Conservation (phyloP, 1,140 invertebrate species). For the Drosophila serrata region DNA sequence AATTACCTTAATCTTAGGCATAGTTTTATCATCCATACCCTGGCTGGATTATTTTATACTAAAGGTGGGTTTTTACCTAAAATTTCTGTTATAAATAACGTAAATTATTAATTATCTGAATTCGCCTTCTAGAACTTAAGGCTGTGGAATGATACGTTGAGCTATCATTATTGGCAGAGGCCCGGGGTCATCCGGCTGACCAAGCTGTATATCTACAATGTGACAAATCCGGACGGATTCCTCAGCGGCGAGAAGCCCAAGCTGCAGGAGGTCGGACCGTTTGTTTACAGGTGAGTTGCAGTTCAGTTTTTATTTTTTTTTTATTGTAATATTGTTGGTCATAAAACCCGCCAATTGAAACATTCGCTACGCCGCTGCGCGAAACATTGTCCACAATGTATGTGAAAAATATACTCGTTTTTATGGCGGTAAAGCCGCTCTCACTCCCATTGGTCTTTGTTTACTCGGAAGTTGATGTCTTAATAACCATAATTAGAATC, state of each 20-base stretch:
- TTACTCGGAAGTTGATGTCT: slow-evolving; percentile 56
- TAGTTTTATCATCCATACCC: slow-evolving; percentile 92
- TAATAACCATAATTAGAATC: slow-evolving; percentile 72
- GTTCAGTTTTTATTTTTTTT: background rate
- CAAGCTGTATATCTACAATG: slow-evolving; percentile 96
- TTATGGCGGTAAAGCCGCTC: slow-evolving; percentile 49
- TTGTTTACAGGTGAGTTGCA: slow-evolving; percentile 91
- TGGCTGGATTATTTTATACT: slow-evolving; percentile 94
- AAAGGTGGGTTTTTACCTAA: slow-evolving; percentile 87
- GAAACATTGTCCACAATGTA: slow-evolving; percentile 32
- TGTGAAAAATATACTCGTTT: slow-evolving; percentile 42
- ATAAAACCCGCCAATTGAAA: slow-evolving; percentile 32
- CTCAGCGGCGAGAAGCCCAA: slow-evolving; percentile 92
- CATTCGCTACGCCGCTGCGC: slow-evolving; percentile 61
- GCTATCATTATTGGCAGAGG: slow-evolving; percentile 96
- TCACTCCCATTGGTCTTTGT: slow-evolving; percentile 54
- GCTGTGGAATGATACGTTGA: slow-evolving; percentile 93
- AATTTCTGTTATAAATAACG: too few species aligned
- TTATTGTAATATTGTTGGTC: background rate
- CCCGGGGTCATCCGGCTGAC: slow-evolving; percentile 95
- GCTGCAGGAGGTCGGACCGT: slow-evolving; percentile 93
- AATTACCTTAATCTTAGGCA: slow-evolving; percentile 91
- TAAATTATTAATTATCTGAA: background rate
- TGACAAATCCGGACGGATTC: slow-evolving; percentile 94
- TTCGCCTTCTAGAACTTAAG: slow-evolving; percentile 89